Evolutionary conservation across 2,888 invertebrate genomes (phyloP).

Genomic region (Metopia argyrocephala): DNA sequence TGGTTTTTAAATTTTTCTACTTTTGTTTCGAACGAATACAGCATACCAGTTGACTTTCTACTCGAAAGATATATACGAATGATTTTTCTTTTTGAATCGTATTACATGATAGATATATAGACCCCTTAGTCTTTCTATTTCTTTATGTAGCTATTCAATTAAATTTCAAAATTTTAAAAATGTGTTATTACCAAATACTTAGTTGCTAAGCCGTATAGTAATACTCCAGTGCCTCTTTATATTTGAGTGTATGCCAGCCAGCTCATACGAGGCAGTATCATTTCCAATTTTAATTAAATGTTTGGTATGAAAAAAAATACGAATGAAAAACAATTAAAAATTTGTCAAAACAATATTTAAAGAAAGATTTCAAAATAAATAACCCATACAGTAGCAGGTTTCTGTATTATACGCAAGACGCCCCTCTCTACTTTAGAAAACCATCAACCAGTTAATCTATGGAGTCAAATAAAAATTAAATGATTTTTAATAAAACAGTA

Average conservation of each 20-base stretch:
- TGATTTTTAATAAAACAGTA: not conserved
- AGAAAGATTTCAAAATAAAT: not conserved
- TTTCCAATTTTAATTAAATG: conserved; percentile 5
- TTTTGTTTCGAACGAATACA: no score
- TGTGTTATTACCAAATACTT: not conserved
- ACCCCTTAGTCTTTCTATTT: no score
- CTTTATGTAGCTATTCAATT: no score
- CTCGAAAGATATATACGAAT: no score
- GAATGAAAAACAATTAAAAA: not conserved
- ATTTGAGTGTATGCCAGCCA: not conserved
- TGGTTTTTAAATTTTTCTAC: no score
- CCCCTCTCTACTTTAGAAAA: not conserved
- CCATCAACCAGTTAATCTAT: conserved; percentile 3
- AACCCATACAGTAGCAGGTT: conserved; percentile 18
- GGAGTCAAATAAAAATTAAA: conserved; percentile 11
- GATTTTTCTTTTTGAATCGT: no score
- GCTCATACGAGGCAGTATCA: conserved; percentile 12
- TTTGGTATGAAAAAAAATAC: not conserved
- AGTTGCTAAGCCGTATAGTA: no score
- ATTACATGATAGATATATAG: no score
- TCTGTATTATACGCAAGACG: not conserved
- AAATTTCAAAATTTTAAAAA: not conserved
- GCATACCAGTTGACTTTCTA: no score
- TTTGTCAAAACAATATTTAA: not conserved
- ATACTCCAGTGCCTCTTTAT: not conserved